phyloP scores from a whole-genome alignment of 2,888 invertebrate species.

The Sympetrum striolatum region DNA sequence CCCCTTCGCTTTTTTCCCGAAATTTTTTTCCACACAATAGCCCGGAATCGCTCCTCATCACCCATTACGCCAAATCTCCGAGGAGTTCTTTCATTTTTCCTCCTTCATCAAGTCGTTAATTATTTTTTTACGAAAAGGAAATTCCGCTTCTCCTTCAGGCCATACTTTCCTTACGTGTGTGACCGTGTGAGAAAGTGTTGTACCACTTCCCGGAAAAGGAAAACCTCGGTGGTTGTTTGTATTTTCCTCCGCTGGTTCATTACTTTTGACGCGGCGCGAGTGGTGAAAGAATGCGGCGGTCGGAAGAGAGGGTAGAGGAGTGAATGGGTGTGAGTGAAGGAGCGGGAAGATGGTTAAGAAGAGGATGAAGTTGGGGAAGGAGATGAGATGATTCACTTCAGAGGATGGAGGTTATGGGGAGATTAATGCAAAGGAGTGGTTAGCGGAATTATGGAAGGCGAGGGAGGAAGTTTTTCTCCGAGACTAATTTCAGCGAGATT shows the following conservation, averaged over 20 bases:
- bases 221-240: neutral
- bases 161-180: neutral
- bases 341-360: neutral
- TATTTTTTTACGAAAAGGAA: neutral
- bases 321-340: neutral
- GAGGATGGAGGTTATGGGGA: neutral
- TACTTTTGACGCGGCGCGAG: neutral
- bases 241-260: neutral
- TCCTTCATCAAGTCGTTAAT: neutral
- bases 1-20: neutral
- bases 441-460: neutral
- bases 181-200: neutral
- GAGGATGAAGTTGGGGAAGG: neutral
- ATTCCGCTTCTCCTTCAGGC: neutral
- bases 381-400: conserved; percentile 8
- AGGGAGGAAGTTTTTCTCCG: neutral
- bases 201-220: neutral
- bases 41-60: too few species aligned
- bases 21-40: too few species aligned
- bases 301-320: neutral
- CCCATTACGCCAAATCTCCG: too few species aligned
- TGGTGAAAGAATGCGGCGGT: neutral
- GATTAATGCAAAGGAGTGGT: neutral
- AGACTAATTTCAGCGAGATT: neutral
- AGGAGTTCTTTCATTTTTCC: neutral